Percentiles rank a stretch among this genome's conserved stretches.
Conservation (phyloP, 2,113 vertebrate species). For the Mobula birostris region DNA sequence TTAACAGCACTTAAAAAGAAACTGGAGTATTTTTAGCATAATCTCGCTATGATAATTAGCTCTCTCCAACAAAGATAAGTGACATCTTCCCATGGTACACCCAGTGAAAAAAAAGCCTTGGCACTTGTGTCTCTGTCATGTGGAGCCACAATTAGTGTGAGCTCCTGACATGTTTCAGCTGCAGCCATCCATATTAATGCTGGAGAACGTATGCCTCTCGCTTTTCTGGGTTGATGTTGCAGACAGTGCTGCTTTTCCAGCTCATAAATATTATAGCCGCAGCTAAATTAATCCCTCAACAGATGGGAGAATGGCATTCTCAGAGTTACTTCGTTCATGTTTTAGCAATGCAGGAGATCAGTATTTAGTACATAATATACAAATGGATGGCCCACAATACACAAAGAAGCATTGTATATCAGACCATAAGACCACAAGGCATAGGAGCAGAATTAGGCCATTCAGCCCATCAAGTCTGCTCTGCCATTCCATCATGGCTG, state of each 20-base stretch:
- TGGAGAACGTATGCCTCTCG: constrained; percentile 8
- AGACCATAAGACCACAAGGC: too few relatives aligned
- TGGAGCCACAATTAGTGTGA: constrained; percentile 21
- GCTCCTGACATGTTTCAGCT: constrained; percentile 33
- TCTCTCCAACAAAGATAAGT: constrained; percentile 28
- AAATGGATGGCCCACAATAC: not conserved
- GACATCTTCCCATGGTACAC: constrained; percentile 26
- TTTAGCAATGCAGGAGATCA: not conserved
- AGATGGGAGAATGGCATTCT: not conserved
- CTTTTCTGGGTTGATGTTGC: not conserved
- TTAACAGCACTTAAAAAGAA: not conserved
- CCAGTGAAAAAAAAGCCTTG: constrained; percentile 14
- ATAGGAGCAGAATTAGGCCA: too few relatives aligned
- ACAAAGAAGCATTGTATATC: not conserved
- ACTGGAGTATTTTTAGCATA: constrained; percentile 18
- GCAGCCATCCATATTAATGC: constrained; percentile 32
- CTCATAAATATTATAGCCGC: constrained; percentile 28
- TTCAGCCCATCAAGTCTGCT: too few relatives aligned
- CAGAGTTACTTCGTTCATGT: not conserved
- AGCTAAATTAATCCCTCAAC: constrained; percentile 19
- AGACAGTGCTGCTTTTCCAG: constrained; percentile 30
- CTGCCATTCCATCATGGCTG: too few relatives aligned
- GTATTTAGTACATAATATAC: not conserved
- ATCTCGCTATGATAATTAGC: constrained; percentile 23
- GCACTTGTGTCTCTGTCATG: not conserved